phyloP scores from a whole-genome alignment of 2,888 invertebrate species.

The Colletes collaris region DNA sequence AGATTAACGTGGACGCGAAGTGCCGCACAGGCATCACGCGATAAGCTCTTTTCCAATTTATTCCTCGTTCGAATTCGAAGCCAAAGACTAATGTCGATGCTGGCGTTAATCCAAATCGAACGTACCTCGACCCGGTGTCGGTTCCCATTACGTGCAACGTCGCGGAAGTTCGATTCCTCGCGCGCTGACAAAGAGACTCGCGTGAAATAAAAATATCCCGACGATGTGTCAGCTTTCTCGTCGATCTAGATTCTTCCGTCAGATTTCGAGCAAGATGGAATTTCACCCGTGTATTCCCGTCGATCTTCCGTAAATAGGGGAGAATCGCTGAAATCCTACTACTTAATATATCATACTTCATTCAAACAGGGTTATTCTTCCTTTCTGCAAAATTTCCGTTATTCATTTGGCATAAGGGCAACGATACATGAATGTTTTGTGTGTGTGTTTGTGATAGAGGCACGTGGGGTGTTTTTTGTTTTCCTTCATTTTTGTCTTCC shows the following conservation, averaged over 20 bases:
- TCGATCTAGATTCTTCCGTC: neutral
- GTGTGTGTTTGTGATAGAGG: too few species aligned
- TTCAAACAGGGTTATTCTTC: too few species aligned
- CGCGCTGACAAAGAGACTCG: conserved; percentile 21
- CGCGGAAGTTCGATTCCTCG: conserved; percentile 24
- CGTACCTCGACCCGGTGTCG: conserved; percentile 58
- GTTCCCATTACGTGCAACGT: conserved; percentile 50
- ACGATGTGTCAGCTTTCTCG: conserved; percentile 8
- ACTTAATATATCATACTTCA: too few species aligned
- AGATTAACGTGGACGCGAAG: conserved; percentile 56
- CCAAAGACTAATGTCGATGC: conserved; percentile 76
- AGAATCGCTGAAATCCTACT: too few species aligned
- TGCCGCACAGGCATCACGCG: conserved; percentile 61
- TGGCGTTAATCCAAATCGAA: conserved; percentile 77
- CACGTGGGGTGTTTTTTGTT: too few species aligned
- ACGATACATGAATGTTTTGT: too few species aligned
- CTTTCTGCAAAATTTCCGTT: too few species aligned
- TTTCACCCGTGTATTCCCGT: too few species aligned
- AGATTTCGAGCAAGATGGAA: too few species aligned
- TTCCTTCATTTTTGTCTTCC: too few species aligned
- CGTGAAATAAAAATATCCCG: conserved; percentile 22
- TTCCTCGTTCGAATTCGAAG: conserved; percentile 68
- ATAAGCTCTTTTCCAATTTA: conserved; percentile 70
- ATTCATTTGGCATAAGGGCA: too few species aligned
- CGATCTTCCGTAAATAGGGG: too few species aligned